phyloP scores from a whole-genome alignment of 2,797 vertebrate genomes.

The Lithobates sylvaticus region DNA sequence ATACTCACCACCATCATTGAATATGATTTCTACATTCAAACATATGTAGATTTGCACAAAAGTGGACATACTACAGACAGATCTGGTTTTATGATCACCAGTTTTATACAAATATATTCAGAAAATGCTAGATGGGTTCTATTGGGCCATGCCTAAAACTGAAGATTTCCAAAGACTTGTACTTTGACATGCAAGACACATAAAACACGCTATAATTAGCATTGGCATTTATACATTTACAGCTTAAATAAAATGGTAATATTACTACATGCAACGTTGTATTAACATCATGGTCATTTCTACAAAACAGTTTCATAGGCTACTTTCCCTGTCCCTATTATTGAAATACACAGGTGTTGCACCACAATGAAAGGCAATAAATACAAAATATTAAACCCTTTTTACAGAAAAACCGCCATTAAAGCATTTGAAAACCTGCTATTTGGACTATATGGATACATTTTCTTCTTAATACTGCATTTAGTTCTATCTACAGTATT shows the following conservation, averaged over 20 bases:
- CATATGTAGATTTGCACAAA: constrained; percentile 79
- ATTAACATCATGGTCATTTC: constrained; percentile 75
- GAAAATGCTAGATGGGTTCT: constrained; percentile 79
- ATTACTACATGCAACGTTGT: constrained; percentile 80
- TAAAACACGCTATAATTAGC: constrained; percentile 70
- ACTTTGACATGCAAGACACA: constrained; percentile 85
- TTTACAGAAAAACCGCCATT: background rate
- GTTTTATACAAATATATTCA: constrained; percentile 83
- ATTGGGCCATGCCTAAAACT: constrained; percentile 81
- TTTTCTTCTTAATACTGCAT: too few species aligned
- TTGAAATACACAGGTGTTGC: constrained; percentile 60
- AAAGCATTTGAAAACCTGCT: too few species aligned
- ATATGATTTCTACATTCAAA: constrained; percentile 85
- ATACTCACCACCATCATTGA: constrained; percentile 62
- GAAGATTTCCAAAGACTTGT: constrained; percentile 71
- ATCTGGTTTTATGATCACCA: constrained; percentile 84
- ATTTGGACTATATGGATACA: too few species aligned
- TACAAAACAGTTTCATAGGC: constrained; percentile 75
- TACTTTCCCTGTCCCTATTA: background rate
- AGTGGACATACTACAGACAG: constrained; percentile 81
- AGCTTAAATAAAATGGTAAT: constrained; percentile 78
- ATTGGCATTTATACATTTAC: constrained; percentile 81
- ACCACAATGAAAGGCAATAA: constrained; percentile 68
- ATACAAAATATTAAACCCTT: constrained; percentile 60
- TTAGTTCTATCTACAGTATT: too few species aligned